Conservation (phyloP, 2,113 vertebrate genomes). For the Puntigrus tetrazona region DNA sequence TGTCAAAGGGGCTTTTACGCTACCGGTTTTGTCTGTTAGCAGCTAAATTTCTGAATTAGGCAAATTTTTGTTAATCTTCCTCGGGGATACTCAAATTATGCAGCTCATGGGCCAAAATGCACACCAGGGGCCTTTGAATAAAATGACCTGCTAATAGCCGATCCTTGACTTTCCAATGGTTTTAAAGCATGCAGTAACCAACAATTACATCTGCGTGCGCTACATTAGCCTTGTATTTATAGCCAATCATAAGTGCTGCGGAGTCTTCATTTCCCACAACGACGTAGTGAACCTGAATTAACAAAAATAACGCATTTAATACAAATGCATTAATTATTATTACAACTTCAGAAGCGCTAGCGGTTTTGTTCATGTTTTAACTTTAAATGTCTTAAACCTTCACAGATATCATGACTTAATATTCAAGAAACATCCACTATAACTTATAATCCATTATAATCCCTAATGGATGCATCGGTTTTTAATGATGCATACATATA, state of each 20-base stretch:
- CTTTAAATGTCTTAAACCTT: not conserved
- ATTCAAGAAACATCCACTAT: not conserved
- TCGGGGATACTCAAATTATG: constrained; percentile 12
- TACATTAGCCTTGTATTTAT: not conserved
- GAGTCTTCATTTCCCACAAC: not conserved
- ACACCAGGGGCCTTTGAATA: not conserved
- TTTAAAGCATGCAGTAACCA: not conserved
- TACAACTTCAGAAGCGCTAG: not conserved
- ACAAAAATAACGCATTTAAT: not conserved
- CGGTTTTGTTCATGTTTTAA: not conserved
- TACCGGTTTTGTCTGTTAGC: not conserved
- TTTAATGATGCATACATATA: not conserved
- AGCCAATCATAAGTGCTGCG: not conserved
- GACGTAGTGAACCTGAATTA: not conserved
- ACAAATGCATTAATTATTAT: not conserved
- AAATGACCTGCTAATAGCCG: not conserved
- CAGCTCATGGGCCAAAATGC: constrained; percentile 1
- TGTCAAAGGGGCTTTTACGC: not conserved
- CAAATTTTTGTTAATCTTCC: not conserved
- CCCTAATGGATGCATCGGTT: constrained; percentile 1
- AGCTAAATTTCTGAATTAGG: not conserved
- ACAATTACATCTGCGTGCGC: not conserved
- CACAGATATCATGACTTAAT: not conserved
- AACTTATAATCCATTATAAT: constrained; percentile 11
- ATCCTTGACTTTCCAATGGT: not conserved